Base-by-base conservation (phyloP, 2,888 invertebrate species). In the Standfussiana lucernea region DNA sequence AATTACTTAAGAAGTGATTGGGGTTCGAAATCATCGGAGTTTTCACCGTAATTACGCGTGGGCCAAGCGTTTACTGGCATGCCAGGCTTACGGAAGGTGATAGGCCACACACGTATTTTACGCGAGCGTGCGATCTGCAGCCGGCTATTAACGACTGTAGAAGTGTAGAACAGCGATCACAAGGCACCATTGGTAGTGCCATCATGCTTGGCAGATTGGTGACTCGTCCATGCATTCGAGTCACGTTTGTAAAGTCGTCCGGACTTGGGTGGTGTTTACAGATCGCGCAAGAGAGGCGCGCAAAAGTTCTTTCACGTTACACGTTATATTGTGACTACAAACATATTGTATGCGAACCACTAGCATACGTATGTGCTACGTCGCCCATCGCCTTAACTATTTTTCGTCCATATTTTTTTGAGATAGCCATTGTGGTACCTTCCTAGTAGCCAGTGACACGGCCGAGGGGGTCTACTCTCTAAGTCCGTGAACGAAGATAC, bases 41-140 rank as follows among this genome's bases (percentile, higher is more conserved):
- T 87, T 89, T 86, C 84, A 79, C 80, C 73, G 70, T 76, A 85
- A 85, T 88, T 79, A 81, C 75, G 40, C 67, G 72, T 74, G 70
- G 75, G 76, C 73, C 37, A 74, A 76, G 45, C 75, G 64, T 78
- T 87, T 87, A 83, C 86, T 78, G 74, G 67, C 81, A 77, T 75
- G 71, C 77, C 66, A 40, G 47, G 56, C 53, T 65, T 75, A 71
- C 61, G 69, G 80, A 35, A 78, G 84, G 86, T 84, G 82, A 85
- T 79, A 87, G 87, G 89, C 88, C 90, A 86, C 89, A 88, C 86
- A 83, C 80, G 78, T 77, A 78, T 80, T 83, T 83, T 74, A 79
- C 81, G 81, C 83, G 77, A 79, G 70, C 72, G 70, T 76, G 45
- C 28, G 68, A 64, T 75, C 70, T 75, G 42, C 56, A 61, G 75